Conservation (phyloP, 2,888 invertebrate genomes). For the Tipula vernalis region DNA sequence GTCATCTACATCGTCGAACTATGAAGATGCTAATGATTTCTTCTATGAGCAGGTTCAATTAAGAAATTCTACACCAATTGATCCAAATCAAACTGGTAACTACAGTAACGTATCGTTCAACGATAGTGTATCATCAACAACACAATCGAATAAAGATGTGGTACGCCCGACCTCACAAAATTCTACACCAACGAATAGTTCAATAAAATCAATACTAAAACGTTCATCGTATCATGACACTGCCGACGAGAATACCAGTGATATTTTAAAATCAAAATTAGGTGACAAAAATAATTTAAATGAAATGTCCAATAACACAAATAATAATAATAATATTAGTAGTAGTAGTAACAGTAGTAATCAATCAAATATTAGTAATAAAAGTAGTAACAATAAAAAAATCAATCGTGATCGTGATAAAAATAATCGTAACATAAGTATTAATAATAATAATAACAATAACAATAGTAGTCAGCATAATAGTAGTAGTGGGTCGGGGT, state of each 20-base stretch:
- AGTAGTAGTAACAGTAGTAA: slow-evolving; percentile 10
- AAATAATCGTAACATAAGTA: neutral
- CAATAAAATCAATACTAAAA: slow-evolving; percentile 47
- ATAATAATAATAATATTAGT: neutral
- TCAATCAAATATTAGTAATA: slow-evolving; percentile 13
- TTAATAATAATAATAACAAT: slow-evolving; percentile 14
- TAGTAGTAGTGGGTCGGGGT: slow-evolving; percentile 26
- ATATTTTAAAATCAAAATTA: neutral
- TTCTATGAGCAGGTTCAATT: neutral
- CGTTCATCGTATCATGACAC: slow-evolving; percentile 32
- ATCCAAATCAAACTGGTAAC: slow-evolving; percentile 17
- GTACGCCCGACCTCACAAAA: slow-evolving; percentile 24
- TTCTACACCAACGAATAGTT: slow-evolving; percentile 21
- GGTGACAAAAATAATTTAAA: slow-evolving; percentile 11
- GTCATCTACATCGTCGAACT: neutral
- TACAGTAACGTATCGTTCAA: slow-evolving; percentile 13
- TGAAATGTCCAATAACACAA: slow-evolving; percentile 14
- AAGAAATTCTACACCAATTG: neutral
- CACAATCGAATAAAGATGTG: slow-evolving; percentile 28
- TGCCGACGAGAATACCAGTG: slow-evolving; percentile 19
- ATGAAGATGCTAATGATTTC: slow-evolving; percentile 6
- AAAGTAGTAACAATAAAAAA: slow-evolving; percentile 24
- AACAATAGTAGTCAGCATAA: slow-evolving; percentile 15
- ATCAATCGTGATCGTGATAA: neutral
- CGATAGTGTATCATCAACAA: neutral